These are phyloP conservation scores for Gasterosteus aculeatus DNA, from an alignment of 2,113 vertebrate genomes.

Conservation along the genomic window DNA sequence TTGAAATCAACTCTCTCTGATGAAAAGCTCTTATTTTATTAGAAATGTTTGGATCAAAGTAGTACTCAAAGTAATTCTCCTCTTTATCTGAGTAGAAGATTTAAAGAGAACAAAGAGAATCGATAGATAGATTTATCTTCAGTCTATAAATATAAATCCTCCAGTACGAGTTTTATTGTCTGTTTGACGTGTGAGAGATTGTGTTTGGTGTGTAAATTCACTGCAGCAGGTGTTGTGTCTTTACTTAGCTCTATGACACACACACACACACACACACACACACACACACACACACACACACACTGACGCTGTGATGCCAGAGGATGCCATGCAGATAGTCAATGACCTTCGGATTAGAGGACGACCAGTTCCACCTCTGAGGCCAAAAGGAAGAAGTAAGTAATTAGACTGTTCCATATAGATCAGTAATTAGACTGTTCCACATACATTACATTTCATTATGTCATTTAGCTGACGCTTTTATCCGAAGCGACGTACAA, in stretches of 20 bases:
- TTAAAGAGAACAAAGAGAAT: no score
- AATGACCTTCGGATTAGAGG: no score
- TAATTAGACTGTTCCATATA: no score
- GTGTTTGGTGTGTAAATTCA: conserved; percentile 21
- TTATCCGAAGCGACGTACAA: no score
- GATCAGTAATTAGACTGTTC: no score
- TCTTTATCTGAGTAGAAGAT: background rate
- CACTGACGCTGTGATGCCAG: no score
- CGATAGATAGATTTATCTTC: background rate
- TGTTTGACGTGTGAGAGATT: background rate
- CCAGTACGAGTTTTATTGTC: background rate
- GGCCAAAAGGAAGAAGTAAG: conserved; percentile 64
- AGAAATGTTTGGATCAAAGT: background rate
- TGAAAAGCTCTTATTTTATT: background rate
- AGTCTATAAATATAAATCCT: background rate
- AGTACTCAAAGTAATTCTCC: background rate
- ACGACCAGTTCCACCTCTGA: conserved; percentile 35
- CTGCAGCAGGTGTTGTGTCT: conserved; percentile 50
- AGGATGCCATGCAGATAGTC: no score
- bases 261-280: background rate
- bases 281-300: background rate
- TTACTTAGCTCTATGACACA: conserved; percentile 49
- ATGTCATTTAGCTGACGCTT: no score
- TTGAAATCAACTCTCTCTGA: background rate
- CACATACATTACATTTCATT: no score